Conservation (phyloP, 2,113 vertebrate genomes). For the Salvator merianae region DNA sequence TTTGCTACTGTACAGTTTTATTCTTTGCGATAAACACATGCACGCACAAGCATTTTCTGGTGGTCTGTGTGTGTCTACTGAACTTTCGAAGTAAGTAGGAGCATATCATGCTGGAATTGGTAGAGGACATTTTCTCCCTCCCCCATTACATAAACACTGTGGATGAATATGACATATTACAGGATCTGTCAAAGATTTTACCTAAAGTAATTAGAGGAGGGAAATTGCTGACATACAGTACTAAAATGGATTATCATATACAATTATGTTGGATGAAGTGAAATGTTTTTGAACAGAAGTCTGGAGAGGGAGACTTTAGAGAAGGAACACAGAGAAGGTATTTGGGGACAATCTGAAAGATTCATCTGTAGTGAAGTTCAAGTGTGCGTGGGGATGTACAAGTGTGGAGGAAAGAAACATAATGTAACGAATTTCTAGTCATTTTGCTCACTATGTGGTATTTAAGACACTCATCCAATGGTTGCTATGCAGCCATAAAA, state of each 20-base stretch:
- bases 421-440: background rate
- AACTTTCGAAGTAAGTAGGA: background rate
- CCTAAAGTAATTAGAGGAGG: too few relatives aligned
- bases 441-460: background rate
- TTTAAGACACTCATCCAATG: background rate
- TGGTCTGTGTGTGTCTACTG: background rate
- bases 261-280: background rate
- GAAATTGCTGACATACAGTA: background rate
- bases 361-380: background rate
- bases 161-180: background rate
- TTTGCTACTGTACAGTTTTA: background rate
- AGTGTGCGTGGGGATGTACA: background rate
- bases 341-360: background rate
- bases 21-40: background rate
- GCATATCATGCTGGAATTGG: background rate
- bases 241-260: background rate
- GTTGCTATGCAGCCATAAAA: background rate
- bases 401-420: too few relatives aligned
- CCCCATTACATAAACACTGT: background rate
- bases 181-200: background rate
- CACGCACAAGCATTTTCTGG: background rate
- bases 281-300: background rate
- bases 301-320: background rate
- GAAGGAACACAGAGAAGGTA: background rate
- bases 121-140: background rate